phyloP scores from a whole-genome alignment of 2,888 invertebrate species.

The Meloe dianella region DNA sequence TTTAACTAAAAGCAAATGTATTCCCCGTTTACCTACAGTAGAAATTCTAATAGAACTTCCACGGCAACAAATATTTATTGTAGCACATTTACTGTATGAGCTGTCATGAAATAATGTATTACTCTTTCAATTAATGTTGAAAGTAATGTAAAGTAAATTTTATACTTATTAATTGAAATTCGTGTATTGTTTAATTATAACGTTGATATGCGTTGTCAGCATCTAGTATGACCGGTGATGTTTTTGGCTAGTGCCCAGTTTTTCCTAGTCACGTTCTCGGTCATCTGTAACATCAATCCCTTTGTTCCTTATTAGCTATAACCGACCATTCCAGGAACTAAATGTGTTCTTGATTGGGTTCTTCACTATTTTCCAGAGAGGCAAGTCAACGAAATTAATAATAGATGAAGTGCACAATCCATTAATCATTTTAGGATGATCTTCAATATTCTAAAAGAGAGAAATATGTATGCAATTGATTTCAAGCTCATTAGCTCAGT shows the following conservation, averaged over 20 bases:
- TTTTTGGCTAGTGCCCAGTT: conserved; percentile 44
- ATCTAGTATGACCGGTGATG: not conserved
- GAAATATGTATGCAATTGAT: not conserved
- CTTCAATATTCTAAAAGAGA: not conserved
- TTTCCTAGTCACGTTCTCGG: conserved; percentile 48
- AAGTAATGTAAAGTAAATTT: not conserved
- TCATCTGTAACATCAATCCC: conserved; percentile 48
- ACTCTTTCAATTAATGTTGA: not conserved
- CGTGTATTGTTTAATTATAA: not conserved
- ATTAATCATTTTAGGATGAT: conserved; percentile 18
- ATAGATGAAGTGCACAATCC: conserved; percentile 33
- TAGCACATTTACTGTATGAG: not conserved
- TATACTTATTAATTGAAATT: not conserved
- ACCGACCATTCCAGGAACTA: conserved; percentile 48
- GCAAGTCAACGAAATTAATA: conserved; percentile 43
- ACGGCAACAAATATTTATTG: not conserved
- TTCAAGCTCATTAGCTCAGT: not conserved
- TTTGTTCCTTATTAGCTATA: conserved; percentile 53
- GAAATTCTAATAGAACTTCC: not conserved
- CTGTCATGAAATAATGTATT: not conserved
- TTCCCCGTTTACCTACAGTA: not conserved
- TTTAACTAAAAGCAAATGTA: conserved; percentile 11
- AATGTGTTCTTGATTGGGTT: conserved; percentile 50
- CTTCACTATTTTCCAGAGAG: conserved; percentile 37
- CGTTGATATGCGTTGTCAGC: not conserved